Evolutionary conservation across 2,797 vertebrate species (phyloP).

Genomic region (Eptatretus atami): DNA sequence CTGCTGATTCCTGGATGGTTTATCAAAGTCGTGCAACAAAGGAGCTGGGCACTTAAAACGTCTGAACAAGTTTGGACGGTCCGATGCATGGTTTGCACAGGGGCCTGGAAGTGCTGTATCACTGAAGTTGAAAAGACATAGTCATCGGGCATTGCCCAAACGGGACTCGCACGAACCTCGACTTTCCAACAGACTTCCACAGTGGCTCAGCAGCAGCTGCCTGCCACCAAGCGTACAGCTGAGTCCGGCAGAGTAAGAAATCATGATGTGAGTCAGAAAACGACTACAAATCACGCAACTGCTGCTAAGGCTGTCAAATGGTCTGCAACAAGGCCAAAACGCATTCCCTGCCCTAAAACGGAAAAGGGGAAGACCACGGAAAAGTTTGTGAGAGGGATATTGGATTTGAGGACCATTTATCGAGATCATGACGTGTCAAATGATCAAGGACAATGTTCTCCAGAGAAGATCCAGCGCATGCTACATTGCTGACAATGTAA

Average conservation of each 20-base stretch:
- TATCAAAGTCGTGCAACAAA: constrained; percentile 4
- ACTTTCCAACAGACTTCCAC: neutral
- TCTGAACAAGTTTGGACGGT: constrained; percentile 1
- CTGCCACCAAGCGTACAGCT: too few species aligned
- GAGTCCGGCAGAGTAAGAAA: too few species aligned
- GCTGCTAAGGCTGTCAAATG: too few species aligned
- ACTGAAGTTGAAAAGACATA: neutral
- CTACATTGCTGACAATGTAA: too few species aligned
- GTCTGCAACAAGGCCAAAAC: too few species aligned
- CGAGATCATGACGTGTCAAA: constrained; percentile 33
- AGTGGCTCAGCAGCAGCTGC: neutral
- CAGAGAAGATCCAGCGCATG: constrained; percentile 13
- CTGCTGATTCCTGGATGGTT: constrained; percentile 1
- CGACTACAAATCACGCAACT: too few species aligned
- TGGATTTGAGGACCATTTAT: constrained; percentile 57
- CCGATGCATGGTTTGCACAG: neutral
- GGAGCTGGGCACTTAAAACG: constrained; percentile 1
- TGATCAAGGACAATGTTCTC: constrained; percentile 22
- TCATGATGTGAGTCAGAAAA: too few species aligned
- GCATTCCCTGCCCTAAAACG: too few species aligned
- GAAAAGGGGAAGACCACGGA: too few species aligned
- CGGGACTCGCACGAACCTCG: neutral
- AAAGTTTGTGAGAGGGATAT: constrained; percentile 70
- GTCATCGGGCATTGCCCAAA: constrained; percentile 4
- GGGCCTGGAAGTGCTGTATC: neutral